phyloP scores from a whole-genome alignment of 2,113 vertebrate genomes.

The Castor canadensis region DNA sequence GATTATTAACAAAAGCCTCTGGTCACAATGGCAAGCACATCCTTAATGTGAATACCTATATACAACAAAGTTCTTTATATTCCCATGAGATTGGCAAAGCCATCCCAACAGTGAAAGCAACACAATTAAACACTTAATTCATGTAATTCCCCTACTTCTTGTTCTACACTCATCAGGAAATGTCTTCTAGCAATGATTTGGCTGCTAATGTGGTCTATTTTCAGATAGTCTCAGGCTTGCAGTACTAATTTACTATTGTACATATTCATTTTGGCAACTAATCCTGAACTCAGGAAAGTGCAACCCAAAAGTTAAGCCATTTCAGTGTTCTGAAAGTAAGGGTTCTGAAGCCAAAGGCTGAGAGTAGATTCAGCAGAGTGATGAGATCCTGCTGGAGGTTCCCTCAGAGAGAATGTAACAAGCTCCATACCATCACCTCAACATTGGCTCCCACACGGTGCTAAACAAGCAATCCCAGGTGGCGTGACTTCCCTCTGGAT shows the following conservation, averaged over 20 bases:
- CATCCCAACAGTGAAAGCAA: background rate
- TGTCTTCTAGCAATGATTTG: background rate
- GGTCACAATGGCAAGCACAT: background rate
- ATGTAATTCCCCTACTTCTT: background rate
- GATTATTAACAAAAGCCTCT: background rate
- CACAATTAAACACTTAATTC: background rate
- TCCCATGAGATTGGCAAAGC: background rate
- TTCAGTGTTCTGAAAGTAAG: background rate
- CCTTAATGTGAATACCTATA: background rate
- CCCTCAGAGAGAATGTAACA: background rate
- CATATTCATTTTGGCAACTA: background rate
- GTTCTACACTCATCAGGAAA: background rate
- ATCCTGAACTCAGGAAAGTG: background rate
- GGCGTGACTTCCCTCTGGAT: background rate
- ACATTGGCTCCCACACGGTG: fast-evolving
- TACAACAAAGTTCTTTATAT: background rate
- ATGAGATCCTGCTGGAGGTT: background rate
- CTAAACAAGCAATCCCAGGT: background rate
- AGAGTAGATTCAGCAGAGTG: background rate
- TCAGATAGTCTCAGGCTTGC: background rate
- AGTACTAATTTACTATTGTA: background rate
- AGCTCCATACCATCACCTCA: background rate
- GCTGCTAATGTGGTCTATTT: background rate
- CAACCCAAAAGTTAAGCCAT: background rate
- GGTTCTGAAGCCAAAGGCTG: background rate